phyloP scores from a whole-genome alignment of 1,140 invertebrate species.

The Drosophila novamexicana region DNA sequence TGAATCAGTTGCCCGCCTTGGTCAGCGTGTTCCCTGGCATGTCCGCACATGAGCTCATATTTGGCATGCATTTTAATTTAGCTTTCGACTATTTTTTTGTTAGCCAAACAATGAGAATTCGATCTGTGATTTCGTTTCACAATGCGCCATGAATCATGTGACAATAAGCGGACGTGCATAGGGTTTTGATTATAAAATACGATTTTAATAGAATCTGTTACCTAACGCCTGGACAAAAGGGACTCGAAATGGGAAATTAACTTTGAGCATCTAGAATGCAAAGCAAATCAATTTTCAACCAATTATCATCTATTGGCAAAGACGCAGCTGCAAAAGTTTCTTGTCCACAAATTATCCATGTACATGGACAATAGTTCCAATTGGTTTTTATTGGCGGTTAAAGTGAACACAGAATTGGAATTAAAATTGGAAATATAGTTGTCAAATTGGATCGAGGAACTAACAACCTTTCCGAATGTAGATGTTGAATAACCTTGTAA shows the following conservation, averaged over 20 bases:
- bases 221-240: background rate
- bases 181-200: conserved; percentile 58
- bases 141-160: conserved; percentile 32
- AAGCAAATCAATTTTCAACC: conserved; percentile 8
- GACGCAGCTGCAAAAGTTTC: background rate
- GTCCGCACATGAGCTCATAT: conserved; percentile 46
- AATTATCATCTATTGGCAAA: background rate
- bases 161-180: conserved; percentile 47
- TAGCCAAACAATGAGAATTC: conserved; percentile 40
- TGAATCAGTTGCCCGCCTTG: too few species aligned
- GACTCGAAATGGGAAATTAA: conserved; percentile 25
- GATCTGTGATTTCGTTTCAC: conserved; percentile 14
- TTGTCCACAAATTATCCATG: too few species aligned
- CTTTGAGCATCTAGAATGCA: background rate
- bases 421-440: too few species aligned
- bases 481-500: too few species aligned
- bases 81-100: background rate
- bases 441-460: too few species aligned
- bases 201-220: background rate
- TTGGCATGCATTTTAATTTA: conserved; percentile 67
- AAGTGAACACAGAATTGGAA: too few species aligned
- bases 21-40: conserved; percentile 17
- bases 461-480: too few species aligned
- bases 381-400: too few species aligned
- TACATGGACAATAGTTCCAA: too few species aligned